Base-by-base conservation (phyloP, 2,797 vertebrate species). In the Hoplostethus mediterraneus region DNA sequence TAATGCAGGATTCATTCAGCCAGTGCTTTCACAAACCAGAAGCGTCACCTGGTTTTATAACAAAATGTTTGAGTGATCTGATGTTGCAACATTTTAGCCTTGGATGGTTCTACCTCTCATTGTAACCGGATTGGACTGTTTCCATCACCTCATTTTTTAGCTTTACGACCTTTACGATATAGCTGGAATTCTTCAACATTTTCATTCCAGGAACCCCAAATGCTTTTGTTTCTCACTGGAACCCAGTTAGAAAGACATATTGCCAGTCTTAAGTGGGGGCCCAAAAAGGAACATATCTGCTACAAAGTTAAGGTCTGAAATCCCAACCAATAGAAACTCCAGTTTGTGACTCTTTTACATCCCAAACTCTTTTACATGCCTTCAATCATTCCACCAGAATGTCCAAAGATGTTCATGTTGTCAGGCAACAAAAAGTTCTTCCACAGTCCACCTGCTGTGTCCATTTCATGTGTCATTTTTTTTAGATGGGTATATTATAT, bases 381-480 rank as follows among this genome's bases (percentile, higher is more conserved):
- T 73, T 63, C 36, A 70, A 21, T 56, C 10, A 47, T 17, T 70
- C 40, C 4, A 2, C 44, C 52, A 58, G 1, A 59, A 44, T 21
- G 17, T 21, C 33, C n/a, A 44, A 11, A 58, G 48, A 30, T 6
- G 49, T 6, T 1, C 14, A 12, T 62, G 13, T 31, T n/a, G 13
- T 54, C 40, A 30, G n/a, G 30, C 65, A 76, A 71, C 44, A 70
- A 25, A 71, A 65, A 55, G 30, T 38, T 63, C 58, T 57, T 1
- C 54, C 53, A 44, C 56, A 33, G 12, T 9, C 0, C 54, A 30
- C 14, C 44, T 30, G 11, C 48, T 28, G 51, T 25, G 2, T 51
- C 7, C 33, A 67, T 56, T 60, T 63, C 33, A 72, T 59, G 6
- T 60, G 31, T 6, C 33, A 17, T 61, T 64, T 6, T 36, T 7